Evolutionary conservation across 1,140 invertebrate genomes (phyloP).

Genomic region (Chionoecetes opilio): DNA sequence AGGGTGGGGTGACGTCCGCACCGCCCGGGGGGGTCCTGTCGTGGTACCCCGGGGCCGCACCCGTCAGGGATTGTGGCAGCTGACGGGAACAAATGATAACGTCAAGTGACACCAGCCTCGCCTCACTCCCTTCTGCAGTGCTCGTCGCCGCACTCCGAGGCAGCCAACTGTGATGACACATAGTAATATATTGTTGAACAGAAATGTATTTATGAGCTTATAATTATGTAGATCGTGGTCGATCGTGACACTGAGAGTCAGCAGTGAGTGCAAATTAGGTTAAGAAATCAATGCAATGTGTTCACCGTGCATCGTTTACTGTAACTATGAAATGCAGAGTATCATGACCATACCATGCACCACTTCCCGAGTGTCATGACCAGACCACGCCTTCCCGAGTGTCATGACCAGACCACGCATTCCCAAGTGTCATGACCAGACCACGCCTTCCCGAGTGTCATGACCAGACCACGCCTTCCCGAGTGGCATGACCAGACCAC

Average conservation of each 20-base stretch:
- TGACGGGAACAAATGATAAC: neutral
- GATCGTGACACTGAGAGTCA: conserved; percentile 21
- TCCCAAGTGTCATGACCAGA: too few species aligned
- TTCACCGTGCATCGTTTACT: neutral
- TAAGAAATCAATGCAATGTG: conserved; percentile 32
- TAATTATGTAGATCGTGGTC: neutral
- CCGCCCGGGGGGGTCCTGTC: conserved; percentile 23
- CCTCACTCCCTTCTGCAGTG: neutral
- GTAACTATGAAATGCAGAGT: neutral
- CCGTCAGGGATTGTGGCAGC: neutral
- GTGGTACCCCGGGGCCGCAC: neutral
- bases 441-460: too few species aligned
- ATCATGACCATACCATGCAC: neutral
- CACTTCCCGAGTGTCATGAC: too few species aligned
- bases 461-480: too few species aligned
- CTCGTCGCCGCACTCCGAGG: neutral
- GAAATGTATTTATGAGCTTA: conserved; percentile 46
- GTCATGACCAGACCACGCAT: too few species aligned
- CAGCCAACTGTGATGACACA: conserved; percentile 51
- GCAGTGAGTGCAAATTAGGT: conserved; percentile 59
- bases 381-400: too few species aligned
- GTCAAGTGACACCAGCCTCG: conserved; percentile 6
- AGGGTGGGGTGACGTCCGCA: conserved; percentile 41
- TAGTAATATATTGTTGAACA: conserved; percentile 37
- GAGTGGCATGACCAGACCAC: too few species aligned